A percentile compares a stretch with the other conserved stretches of the same genome.
Conservation (phyloP, 2,888 invertebrate genomes). For the Tillus elongatus region DNA sequence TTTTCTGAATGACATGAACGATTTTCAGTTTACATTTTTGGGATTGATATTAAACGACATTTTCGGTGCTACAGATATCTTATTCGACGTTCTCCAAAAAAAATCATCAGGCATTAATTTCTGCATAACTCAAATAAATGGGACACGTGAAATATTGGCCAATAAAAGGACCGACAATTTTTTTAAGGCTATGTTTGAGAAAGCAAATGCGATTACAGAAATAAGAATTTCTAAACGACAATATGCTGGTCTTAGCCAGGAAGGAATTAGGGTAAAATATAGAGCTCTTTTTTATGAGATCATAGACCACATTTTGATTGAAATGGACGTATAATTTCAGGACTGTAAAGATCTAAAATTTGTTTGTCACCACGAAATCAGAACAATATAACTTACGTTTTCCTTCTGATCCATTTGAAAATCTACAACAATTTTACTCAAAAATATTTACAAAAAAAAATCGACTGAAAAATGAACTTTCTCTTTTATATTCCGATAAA, state of each 20-base stretch:
- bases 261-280: neutral
- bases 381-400: neutral
- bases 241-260: neutral
- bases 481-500: neutral
- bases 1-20: neutral
- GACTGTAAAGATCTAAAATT: neutral
- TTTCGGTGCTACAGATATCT: neutral
- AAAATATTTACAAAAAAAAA: no score
- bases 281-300: neutral
- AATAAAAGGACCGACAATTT: neutral
- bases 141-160: neutral
- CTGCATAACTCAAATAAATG: neutral
- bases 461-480: neutral
- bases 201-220: neutral
- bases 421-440: no score
- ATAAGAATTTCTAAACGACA: neutral
- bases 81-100: neutral
- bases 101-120: neutral
- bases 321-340: neutral
- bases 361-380: neutral
- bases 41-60: constrained; percentile 4
- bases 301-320: neutral
- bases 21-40: constrained; percentile 1
- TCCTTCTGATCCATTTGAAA: neutral
- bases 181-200: neutral